Evolutionary conservation across 2,113 vertebrate species (phyloP), one percentile per base, ranked within the genome.

Genomic region (Rafetus swinhoei): DNA sequence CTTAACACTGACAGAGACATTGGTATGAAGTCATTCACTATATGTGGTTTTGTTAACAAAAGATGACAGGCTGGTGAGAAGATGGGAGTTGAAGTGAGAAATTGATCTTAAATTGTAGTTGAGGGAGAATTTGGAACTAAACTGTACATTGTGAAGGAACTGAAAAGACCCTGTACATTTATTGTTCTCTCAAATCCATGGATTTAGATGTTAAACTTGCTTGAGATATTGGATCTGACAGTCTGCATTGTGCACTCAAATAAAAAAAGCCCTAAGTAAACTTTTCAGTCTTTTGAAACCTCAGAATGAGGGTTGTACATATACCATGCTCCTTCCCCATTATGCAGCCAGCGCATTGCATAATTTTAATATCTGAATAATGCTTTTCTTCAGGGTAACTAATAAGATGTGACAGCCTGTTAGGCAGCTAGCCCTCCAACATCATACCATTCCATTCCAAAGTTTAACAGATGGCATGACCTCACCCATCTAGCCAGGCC

Each of bases 151-250:
- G 54, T 9, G 80, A 76, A 93, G 72, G 92, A 81, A 24, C 22
- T n/a, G 72, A 52, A 77, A 92, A 88, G 25, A 65, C 9, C n/a
- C n/a, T 87, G 93, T 79, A 81, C 87, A 72, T 88, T 90, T 55
- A 87, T 55, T 93, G 90, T 81, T 91, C 50, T 87, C 74, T 85
- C 53, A 93, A 29, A 96, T 86, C n/a, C 72, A 77, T 56, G 81
- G 79, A 96, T 59, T 45, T 89, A 92, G 62, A 83, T 85, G 90
- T 29, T 86, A 84, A 86, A 92, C 56, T 94, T 96, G 92, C 3
- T 35, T 81, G 92, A 94, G 92, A 88, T 80, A 89, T 7, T 97
- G 88, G 81, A 96, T 79, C 45, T 89, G 92, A 92, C 87, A 93
- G 91, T 82, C 79, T 86, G 88, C 27, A 56, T 7, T 90, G 45